Percentiles rank a stretch among this genome's conserved stretches.
These are phyloP conservation scores for Pollimyrus isidori DNA, from an alignment of 2,113 vertebrate genomes.

Conservation along the genomic window DNA sequence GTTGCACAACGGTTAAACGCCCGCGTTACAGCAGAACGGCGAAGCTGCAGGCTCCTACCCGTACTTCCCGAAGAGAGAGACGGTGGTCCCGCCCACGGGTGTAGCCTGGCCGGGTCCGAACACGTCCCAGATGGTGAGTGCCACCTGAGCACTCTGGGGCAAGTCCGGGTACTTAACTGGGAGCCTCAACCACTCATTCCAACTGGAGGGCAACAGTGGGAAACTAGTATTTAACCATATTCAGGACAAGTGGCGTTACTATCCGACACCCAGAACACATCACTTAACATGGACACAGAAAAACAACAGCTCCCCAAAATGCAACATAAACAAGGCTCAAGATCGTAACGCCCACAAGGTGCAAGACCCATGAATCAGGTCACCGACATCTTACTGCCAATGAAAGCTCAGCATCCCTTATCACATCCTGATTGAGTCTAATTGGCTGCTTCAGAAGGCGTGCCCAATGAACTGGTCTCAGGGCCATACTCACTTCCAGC, in stretches of 20 bases:
- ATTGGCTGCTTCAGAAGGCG: neutral
- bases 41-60: slow-evolving; percentile 61
- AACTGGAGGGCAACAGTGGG: slow-evolving; percentile 53
- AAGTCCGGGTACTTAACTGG: slow-evolving; percentile 95
- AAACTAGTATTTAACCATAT: neutral
- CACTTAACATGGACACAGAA: neutral
- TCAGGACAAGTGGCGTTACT: neutral
- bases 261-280: neutral
- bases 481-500: slow-evolving; percentile 86
- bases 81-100: slow-evolving; percentile 90
- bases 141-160: slow-evolving; percentile 88
- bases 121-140: slow-evolving; percentile 93
- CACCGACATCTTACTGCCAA: neutral
- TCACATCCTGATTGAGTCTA: neutral
- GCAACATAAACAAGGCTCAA: neutral
- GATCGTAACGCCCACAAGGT: neutral
- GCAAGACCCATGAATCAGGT: neutral
- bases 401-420: neutral
- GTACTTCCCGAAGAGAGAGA: slow-evolving; percentile 93
- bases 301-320: neutral
- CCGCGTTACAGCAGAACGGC: neutral
- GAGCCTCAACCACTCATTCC: slow-evolving; percentile 94
- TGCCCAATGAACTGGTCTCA: neutral
- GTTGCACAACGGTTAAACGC: neutral
- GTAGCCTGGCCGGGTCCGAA: slow-evolving; percentile 89